Conservation (phyloP, 2,888 invertebrate genomes). For the Trissoscelio sp. region DNA sequence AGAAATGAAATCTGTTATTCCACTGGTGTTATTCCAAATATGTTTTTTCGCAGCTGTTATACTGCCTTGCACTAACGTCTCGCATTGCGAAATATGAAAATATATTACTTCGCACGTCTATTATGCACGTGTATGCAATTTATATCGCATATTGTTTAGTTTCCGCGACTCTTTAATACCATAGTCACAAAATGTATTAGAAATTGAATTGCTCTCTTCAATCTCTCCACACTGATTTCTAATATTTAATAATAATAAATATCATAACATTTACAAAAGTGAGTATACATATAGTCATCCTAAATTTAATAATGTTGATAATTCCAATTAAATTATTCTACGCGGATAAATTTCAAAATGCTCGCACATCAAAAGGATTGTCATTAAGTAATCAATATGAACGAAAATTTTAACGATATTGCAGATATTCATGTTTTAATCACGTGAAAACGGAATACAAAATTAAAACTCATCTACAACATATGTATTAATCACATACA, state of each 20-base stretch:
- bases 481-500: constrained; percentile 14
- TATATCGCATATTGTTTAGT: constrained; percentile 25
- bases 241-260: too few relatives aligned
- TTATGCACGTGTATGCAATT: constrained; percentile 36
- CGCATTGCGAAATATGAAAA: constrained; percentile 28
- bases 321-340: not conserved
- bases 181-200: not conserved
- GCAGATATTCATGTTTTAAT: constrained; percentile 9
- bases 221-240: not conserved
- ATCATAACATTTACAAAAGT: too few relatives aligned
- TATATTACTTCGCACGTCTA: constrained; percentile 32
- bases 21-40: constrained; percentile 17
- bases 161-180: constrained; percentile 13
- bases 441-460: constrained; percentile 12
- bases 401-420: not conserved
- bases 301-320: not conserved
- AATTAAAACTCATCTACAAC: constrained; percentile 16
- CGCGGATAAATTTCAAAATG: not conserved
- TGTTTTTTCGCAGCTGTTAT: constrained; percentile 39
- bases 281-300: too few relatives aligned
- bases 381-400: constrained; percentile 15
- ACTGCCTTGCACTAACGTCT: constrained; percentile 18
- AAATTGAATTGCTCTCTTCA: not conserved
- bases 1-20: constrained; percentile 21
- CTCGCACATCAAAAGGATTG: too few relatives aligned